Percentiles rank a stretch among this genome's conserved stretches.
Conservation (phyloP, 2,888 invertebrate species). For the Nemapogon koenigi region DNA sequence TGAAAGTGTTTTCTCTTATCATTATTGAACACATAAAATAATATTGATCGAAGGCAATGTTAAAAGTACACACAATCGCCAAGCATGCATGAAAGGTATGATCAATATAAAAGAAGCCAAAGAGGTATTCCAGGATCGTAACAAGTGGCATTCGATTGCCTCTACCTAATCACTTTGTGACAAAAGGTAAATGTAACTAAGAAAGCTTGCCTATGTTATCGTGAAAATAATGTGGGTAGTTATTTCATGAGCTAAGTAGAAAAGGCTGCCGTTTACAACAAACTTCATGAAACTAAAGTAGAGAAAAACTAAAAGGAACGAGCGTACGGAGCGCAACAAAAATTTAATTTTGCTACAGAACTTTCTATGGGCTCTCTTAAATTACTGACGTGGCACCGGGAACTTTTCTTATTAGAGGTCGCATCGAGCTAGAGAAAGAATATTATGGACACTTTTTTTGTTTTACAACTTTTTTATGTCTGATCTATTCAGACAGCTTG, state of each 20-base stretch:
- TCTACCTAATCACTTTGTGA: too few relatives aligned
- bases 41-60: too few relatives aligned
- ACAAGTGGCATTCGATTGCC: too few relatives aligned
- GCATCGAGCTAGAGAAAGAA: slow-evolving; percentile 13
- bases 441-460: slow-evolving; percentile 5
- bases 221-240: slow-evolving; percentile 4
- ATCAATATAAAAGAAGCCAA: too few relatives aligned
- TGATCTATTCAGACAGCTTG: slow-evolving; percentile 15
- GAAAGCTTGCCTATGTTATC: too few relatives aligned
- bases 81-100: too few relatives aligned
- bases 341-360: slow-evolving; percentile 41
- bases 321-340: slow-evolving; percentile 28
- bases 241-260: slow-evolving; percentile 13
- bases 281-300: slow-evolving; percentile 11
- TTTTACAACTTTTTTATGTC: slow-evolving; percentile 9
- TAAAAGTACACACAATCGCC: too few relatives aligned
- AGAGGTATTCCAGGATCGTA: too few relatives aligned
- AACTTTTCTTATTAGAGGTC: slow-evolving; percentile 42
- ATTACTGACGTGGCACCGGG: slow-evolving; percentile 36
- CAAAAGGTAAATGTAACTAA: too few relatives aligned
- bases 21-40: too few relatives aligned
- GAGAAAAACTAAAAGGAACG: slow-evolving; percentile 19
- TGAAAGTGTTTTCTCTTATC: too few relatives aligned
- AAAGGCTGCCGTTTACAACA: slow-evolving; percentile 3
- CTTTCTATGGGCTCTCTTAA: slow-evolving; percentile 39